Percentiles rank a stretch among this genome's conserved stretches.
Conservation (phyloP, 2,888 invertebrate species). For the Diaphora mendica region DNA sequence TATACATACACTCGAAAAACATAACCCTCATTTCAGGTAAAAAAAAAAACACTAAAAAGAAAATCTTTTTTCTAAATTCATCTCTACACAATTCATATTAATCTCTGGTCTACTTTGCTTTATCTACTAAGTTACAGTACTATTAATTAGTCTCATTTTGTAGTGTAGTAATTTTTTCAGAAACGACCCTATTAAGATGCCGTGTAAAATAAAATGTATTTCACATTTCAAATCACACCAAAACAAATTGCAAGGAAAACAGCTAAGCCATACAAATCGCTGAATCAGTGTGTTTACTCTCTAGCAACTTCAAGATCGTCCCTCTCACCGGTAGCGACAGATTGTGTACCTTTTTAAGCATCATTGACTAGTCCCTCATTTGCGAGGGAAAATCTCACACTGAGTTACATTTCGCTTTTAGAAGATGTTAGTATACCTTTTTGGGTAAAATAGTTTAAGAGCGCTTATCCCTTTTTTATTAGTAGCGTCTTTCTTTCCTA, state of each 20-base stretch:
- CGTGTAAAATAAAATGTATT: neutral
- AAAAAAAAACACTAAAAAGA: too few relatives aligned
- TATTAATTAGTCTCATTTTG: neutral
- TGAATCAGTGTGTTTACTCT: slow-evolving; percentile 3
- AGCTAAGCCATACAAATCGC: slow-evolving; percentile 10
- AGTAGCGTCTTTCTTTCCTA: neutral
- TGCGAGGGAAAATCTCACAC: slow-evolving; percentile 12
- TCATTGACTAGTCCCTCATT: slow-evolving; percentile 44
- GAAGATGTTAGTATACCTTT: neutral
- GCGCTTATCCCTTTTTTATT: neutral
- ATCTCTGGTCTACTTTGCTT: too few relatives aligned
- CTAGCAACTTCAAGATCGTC: slow-evolving; percentile 13
- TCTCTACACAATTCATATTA: too few relatives aligned
- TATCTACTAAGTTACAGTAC: neutral
- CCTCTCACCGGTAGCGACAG: slow-evolving; percentile 22
- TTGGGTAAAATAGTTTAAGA: neutral
- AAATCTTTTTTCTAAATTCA: too few relatives aligned
- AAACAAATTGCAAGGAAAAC: slow-evolving; percentile 5
- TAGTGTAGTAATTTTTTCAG: too few relatives aligned
- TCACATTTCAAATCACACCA: neutral
- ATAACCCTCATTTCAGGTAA: too few relatives aligned
- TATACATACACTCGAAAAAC: too few relatives aligned
- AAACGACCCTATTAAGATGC: neutral
- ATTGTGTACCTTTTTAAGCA: slow-evolving; percentile 40
- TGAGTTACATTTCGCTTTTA: neutral